phyloP scores from a whole-genome alignment of 2,888 invertebrate species.

The Hypena proboscidalis region DNA sequence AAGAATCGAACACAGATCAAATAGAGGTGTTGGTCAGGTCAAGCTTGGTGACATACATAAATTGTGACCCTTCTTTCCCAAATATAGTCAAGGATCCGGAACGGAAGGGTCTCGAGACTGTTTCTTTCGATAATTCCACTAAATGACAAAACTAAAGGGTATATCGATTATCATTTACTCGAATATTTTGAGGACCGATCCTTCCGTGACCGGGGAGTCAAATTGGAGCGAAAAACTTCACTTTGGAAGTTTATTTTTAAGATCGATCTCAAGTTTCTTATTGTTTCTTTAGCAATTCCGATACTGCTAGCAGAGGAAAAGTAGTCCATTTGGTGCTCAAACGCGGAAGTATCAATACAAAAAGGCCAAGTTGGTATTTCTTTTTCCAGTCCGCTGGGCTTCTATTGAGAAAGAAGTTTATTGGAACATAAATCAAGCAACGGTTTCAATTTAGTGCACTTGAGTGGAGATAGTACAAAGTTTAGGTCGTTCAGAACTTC shows the following conservation, averaged over 20 bases:
- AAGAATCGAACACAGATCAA: slow-evolving; percentile 17
- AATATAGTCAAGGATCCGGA: slow-evolving; percentile 6
- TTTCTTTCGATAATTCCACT: slow-evolving; percentile 30
- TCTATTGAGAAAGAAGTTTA: slow-evolving; percentile 14
- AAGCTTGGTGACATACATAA: slow-evolving; percentile 26
- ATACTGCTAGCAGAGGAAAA: slow-evolving; percentile 23
- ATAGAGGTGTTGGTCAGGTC: slow-evolving; percentile 17
- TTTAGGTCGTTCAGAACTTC: background rate
- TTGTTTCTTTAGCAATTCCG: slow-evolving; percentile 6
- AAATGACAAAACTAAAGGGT: too few relatives aligned
- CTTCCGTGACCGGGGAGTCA: slow-evolving; percentile 25
- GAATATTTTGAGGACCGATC: slow-evolving; percentile 29
- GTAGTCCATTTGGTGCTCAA: slow-evolving; percentile 15
- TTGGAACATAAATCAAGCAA: slow-evolving; percentile 7
- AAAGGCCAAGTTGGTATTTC: slow-evolving; percentile 25
- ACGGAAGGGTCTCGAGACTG: slow-evolving; percentile 15
- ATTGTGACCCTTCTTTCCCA: slow-evolving; percentile 20
- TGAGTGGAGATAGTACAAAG: background rate
- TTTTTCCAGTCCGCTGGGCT: slow-evolving; percentile 19
- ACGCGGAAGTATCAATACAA: slow-evolving; percentile 19
- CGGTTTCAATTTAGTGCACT: slow-evolving; percentile 8
- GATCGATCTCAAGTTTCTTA: slow-evolving; percentile 11
- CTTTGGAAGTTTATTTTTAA: slow-evolving; percentile 19
- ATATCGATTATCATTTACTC: slow-evolving; percentile 35
- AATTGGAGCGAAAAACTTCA: slow-evolving; percentile 17